These are phyloP conservation scores for Drosophila greeni DNA, from an alignment of 2,888 invertebrate species.

Conservation along the genomic window DNA sequence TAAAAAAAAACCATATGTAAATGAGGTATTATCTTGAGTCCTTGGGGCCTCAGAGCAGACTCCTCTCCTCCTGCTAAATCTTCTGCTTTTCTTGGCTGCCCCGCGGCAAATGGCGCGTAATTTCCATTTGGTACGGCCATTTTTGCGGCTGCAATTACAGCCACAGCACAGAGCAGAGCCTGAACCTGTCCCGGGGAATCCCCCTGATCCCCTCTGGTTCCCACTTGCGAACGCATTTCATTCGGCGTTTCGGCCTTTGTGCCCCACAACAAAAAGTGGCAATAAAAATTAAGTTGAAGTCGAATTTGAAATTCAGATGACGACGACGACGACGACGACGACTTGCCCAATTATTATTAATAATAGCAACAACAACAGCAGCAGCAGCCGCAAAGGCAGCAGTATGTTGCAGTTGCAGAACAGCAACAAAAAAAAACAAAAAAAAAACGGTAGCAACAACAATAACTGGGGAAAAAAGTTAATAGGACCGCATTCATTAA, in stretches of 20 bases:
- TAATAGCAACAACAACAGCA: slow-evolving; percentile 49
- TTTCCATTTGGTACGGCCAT: slow-evolving; percentile 49
- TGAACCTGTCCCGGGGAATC: slow-evolving; percentile 34
- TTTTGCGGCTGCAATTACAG: slow-evolving; percentile 55
- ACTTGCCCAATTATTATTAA: slow-evolving; percentile 65
- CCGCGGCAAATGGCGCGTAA: slow-evolving; percentile 52
- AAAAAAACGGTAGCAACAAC: slow-evolving; percentile 23
- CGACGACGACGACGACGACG: slow-evolving; percentile 46
- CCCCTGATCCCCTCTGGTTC: not conserved
- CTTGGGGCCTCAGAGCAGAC: not conserved
- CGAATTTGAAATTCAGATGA: slow-evolving; percentile 65
- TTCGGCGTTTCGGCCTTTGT: slow-evolving; percentile 10
- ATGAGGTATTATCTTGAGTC: not conserved
- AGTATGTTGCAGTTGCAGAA: slow-evolving; percentile 47
- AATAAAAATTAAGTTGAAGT: slow-evolving; percentile 62
- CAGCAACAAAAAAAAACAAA: slow-evolving; percentile 12
- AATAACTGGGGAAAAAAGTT: slow-evolving; percentile 59
- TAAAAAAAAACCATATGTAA: not conserved
- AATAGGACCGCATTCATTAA: slow-evolving; percentile 77
- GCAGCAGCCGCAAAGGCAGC: slow-evolving; percentile 21
- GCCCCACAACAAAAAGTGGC: slow-evolving; percentile 45
- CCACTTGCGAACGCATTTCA: slow-evolving; percentile 43
- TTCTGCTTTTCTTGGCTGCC: not conserved
- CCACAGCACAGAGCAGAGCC: slow-evolving; percentile 2
- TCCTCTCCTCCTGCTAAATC: not conserved